Percentiles rank a stretch among this genome's conserved stretches.
phyloP scores from a whole-genome alignment of 2,113 vertebrate species.

The Calidris pygmaea region DNA sequence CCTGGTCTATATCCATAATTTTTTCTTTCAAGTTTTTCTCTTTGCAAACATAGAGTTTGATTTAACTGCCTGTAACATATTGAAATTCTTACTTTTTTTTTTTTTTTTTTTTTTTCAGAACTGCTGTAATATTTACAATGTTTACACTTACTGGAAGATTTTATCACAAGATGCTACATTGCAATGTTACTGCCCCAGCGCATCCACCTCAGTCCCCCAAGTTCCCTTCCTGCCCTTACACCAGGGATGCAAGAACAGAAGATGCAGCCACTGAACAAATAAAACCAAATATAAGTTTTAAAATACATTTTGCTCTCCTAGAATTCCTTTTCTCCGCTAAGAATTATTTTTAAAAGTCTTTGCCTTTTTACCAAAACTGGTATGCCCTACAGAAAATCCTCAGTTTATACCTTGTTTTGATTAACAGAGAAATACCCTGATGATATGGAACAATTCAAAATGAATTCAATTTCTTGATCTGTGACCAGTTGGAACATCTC shows the following conservation, averaged over 20 bases:
- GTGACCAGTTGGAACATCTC: not conserved
- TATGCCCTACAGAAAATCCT: not conserved
- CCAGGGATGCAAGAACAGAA: not conserved
- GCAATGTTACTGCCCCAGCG: not conserved
- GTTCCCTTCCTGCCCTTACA: not conserved
- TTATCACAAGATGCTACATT: not conserved
- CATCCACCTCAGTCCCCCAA: not conserved
- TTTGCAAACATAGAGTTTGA: not conserved
- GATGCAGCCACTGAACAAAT: not conserved
- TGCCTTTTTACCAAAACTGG: not conserved
- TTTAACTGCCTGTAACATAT: not conserved
- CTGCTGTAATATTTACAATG: not conserved
- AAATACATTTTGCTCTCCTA: not conserved
- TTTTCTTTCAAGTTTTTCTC: not conserved
- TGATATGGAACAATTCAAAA: not conserved
- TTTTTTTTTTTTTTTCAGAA: not conserved
- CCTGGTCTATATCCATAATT: fast-evolving
- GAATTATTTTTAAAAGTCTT: not conserved
- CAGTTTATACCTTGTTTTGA: not conserved
- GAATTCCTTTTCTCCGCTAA: not conserved
- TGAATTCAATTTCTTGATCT: not conserved
- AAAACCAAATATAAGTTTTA: not conserved
- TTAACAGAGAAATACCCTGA: not conserved
- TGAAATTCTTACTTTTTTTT: not conserved
- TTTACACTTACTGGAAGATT: not conserved